Evolutionary conservation across 2,797 vertebrate species (phyloP), one percentile per base, ranked within the genome.

Genomic region (Cheirogaleus major): DNA sequence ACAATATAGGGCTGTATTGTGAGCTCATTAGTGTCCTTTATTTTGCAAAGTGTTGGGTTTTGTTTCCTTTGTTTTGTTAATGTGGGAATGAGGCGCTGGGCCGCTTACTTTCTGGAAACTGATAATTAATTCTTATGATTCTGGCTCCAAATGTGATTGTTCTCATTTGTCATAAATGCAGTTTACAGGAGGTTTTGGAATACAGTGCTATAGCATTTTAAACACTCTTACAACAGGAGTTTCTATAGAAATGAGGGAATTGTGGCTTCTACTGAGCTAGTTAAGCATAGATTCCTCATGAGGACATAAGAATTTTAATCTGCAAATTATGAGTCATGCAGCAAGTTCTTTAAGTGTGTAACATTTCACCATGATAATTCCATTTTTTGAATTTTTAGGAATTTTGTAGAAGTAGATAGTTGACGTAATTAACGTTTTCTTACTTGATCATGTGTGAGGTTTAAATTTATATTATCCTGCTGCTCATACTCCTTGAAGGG

Each of bases 271-370:
- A 1, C 61, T 55, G 55, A 78, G 17, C n/a, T 82, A 81, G 59
- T 32, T 84, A 84, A 88, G 15, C 9, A 65, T 17, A 89, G 59
- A 89, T 75, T 1, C 2, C 25, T 73, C 69, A 38, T 91, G 79
- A 38, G 52, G 3, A 94, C 13, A 30, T 90, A 91, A 83, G 83
- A 67, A 32, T 96, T 94, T 89, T 86, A 89, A 92, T 69, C 96
- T 96, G 45, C 38, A 73, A 91, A 7, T 93, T 96, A 57, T 14
- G 45, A 88, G 63, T 45, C 30, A 82, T 90, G 80, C 13, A 75
- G 93, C 90, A 93, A 69, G 48, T 41, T 97, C 83, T 93, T 82
- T 84, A 91, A 41, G 27, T 89, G 8, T 65, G 0, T 52, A 27
- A 20, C 7, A 1, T 95, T 35, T 81, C 70, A 27, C 32, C 69